These are phyloP conservation scores for Drosophila kanapiae DNA, from an alignment of 1,140 invertebrate genomes.

Conservation along the genomic window DNA sequence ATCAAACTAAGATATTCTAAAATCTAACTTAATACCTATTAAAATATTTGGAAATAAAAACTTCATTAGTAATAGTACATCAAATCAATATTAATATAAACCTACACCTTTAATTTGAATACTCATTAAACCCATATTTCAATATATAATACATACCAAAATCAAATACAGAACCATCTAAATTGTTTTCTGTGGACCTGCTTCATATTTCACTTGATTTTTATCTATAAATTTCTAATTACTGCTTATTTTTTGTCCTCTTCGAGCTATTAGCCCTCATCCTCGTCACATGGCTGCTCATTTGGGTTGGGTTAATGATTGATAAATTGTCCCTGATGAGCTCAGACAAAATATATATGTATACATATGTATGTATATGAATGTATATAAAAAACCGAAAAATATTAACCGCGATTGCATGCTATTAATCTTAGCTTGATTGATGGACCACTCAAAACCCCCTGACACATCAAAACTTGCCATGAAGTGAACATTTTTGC, in stretches of 20 bases:
- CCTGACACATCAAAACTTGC: constrained; percentile 27
- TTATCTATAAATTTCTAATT: constrained; percentile 74
- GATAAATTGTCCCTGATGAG: constrained; percentile 49
- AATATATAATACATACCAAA: neutral
- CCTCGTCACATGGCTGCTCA: constrained; percentile 37
- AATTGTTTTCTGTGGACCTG: neutral
- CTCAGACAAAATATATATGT: constrained; percentile 4
- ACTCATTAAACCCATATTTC: neutral
- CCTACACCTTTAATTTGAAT: too few species aligned
- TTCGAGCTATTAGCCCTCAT: constrained; percentile 22
- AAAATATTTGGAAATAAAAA: too few species aligned
- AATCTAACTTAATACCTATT: too few species aligned
- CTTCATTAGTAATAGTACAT: too few species aligned
- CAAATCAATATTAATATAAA: neutral
- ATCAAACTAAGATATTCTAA: neutral
- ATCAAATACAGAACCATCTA: too few species aligned
- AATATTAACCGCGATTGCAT: constrained; percentile 32
- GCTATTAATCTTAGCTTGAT: constrained; percentile 54
- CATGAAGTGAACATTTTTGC: constrained; percentile 3
- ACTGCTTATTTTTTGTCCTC: constrained; percentile 28
- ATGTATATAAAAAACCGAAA: neutral
- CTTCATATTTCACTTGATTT: constrained; percentile 42
- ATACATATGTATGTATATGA: too few species aligned
- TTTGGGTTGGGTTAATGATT: constrained; percentile 54
- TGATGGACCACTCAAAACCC: constrained; percentile 31